Percentiles rank a stretch among this genome's conserved stretches.
phyloP scores from a whole-genome alignment of 2,797 vertebrate genomes.

The Melanotaenia pygmaea region DNA sequence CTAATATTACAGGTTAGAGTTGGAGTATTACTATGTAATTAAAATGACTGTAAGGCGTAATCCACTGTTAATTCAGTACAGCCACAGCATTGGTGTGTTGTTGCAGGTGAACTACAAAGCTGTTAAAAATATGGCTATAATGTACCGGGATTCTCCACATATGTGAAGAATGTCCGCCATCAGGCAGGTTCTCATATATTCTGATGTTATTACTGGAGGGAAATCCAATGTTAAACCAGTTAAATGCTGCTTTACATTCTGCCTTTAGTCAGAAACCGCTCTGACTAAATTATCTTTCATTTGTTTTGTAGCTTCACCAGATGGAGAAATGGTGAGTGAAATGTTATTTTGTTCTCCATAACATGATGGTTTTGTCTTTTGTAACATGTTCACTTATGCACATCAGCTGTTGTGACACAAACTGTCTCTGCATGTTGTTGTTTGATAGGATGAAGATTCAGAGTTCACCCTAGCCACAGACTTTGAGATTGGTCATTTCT shows the following conservation, averaged over 20 bases:
- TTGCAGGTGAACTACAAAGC: background rate
- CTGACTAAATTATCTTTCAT: background rate
- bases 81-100: background rate
- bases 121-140: background rate
- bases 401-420: background rate
- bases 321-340: constrained; percentile 92
- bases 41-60: background rate
- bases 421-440: background rate
- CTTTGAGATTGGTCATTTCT: constrained; percentile 98
- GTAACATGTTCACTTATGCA: background rate
- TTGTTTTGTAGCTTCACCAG: constrained; percentile 86
- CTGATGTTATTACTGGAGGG: background rate
- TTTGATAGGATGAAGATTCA: constrained; percentile 92
- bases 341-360: background rate
- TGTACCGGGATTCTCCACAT: background rate
- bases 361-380: constrained; percentile 5
- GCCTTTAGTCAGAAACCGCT: background rate
- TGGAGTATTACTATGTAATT: background rate
- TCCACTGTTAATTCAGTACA: background rate
- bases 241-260: background rate
- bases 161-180: background rate
- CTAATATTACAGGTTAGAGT: background rate
- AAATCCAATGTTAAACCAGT: background rate
- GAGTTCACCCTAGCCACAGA: constrained; percentile 94
- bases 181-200: background rate